phyloP scores from a whole-genome alignment of 2,888 invertebrate species.

The Tetragnatha montana region DNA sequence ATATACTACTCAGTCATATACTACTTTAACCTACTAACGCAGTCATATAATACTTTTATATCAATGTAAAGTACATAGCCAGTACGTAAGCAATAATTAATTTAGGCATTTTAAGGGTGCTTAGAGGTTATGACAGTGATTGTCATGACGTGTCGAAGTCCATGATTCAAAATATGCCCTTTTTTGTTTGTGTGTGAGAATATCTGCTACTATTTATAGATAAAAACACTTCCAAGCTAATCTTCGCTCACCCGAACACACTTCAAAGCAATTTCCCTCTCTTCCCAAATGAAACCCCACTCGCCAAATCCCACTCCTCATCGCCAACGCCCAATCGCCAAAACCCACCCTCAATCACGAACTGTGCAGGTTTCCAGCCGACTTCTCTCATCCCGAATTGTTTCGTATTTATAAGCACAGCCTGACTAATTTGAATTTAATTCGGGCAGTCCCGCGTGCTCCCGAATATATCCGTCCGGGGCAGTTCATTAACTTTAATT shows the following conservation, averaged over 20 bases:
- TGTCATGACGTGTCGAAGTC: too few species aligned
- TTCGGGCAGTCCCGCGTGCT: constrained; percentile 43
- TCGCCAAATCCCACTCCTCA: background rate
- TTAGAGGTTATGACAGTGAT: too few species aligned
- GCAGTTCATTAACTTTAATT: constrained; percentile 58
- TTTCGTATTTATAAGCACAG: constrained; percentile 54
- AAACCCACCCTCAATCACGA: background rate
- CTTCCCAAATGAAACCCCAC: background rate
- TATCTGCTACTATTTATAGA: too few species aligned
- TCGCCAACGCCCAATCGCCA: background rate
- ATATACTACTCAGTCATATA: too few species aligned
- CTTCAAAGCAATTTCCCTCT: background rate
- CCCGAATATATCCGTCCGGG: constrained; percentile 13
- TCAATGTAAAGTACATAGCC: too few species aligned
- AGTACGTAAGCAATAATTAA: too few species aligned
- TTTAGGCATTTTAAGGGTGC: too few species aligned
- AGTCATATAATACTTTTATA: too few species aligned
- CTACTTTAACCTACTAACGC: too few species aligned
- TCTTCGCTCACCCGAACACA: background rate
- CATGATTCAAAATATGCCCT: too few species aligned
- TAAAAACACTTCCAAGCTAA: too few species aligned
- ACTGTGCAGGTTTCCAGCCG: background rate
- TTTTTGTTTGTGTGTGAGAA: too few species aligned
- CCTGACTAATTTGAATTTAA: constrained; percentile 66
- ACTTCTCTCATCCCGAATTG: constrained; percentile 49